A percentile compares a stretch with the other conserved stretches of the same genome.
Conservation (phyloP, 2,888 invertebrate genomes). For the Drosophila pseudotakahashii region DNA sequence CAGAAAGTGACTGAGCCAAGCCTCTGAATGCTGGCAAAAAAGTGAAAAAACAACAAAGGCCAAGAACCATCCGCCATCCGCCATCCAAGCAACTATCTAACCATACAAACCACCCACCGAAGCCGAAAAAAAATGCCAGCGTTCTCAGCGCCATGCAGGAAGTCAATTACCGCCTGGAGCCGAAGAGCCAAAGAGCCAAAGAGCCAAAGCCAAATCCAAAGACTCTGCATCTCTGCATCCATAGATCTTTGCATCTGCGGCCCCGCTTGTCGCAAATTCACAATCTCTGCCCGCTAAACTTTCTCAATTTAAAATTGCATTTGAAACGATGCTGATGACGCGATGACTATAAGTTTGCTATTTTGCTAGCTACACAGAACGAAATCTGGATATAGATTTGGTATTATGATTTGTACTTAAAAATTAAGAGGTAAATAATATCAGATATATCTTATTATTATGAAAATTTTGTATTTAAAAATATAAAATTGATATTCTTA, state of each 20-base stretch:
- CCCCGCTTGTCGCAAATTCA: conserved; percentile 58
- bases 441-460: too few relatives aligned
- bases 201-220: too few relatives aligned
- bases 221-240: conserved; percentile 25
- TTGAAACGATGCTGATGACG: conserved; percentile 46
- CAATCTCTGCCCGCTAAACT: conserved; percentile 65
- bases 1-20: conserved; percentile 46
- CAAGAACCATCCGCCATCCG: conserved; percentile 21
- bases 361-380: conserved; percentile 4
- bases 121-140: conserved; percentile 3
- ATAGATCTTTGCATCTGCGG: conserved; percentile 16
- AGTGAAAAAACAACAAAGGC: conserved; percentile 45
- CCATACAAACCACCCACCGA: background rate
- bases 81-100: background rate
- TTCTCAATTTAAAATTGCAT: conserved; percentile 71
- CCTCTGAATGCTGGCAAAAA: conserved; percentile 38
- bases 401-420: too few relatives aligned
- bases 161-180: conserved; percentile 47
- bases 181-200: too few relatives aligned
- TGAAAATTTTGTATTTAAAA: too few relatives aligned
- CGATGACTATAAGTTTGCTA: conserved; percentile 5
- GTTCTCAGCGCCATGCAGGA: conserved; percentile 46
- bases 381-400: background rate
- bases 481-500: too few relatives aligned
- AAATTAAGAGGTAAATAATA: too few relatives aligned